Evolutionary conservation across 2,113 vertebrate genomes (phyloP).

Genomic region (Ia io): DNA sequence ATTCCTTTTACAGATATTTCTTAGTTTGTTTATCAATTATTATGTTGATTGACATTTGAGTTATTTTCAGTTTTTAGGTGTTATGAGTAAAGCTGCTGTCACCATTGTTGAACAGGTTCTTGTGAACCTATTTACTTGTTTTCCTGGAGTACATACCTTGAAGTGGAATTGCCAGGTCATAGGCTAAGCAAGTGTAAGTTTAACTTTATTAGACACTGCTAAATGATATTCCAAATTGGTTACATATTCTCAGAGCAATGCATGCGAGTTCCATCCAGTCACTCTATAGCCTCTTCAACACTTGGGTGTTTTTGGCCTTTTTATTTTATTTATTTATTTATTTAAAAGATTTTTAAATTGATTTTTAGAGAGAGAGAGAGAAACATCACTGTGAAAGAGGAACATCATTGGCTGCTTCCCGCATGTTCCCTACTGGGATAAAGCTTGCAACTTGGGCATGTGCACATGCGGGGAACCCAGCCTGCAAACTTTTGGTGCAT

Average conservation of each 20-base stretch:
- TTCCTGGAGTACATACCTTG: background rate
- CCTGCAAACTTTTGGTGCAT: no score
- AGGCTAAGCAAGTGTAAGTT: background rate
- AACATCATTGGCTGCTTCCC: no score
- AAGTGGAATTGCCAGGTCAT: background rate
- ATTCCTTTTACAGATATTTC: slow-evolving; percentile 2
- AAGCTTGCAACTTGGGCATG: no score
- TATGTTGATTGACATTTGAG: background rate
- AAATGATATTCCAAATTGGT: background rate
- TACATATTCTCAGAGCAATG: background rate
- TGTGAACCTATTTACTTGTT: background rate
- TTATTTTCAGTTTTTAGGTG: background rate
- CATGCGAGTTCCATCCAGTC: background rate
- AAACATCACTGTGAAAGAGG: no score
- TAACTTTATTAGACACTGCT: background rate
- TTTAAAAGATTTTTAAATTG: background rate
- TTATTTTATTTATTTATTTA: background rate
- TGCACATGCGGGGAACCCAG: no score
- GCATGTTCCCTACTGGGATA: no score
- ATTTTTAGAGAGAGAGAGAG: background rate
- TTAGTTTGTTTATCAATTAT: background rate
- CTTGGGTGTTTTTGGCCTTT: background rate
- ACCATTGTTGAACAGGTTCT: background rate
- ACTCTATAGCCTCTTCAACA: background rate
- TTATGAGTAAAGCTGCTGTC: background rate